phyloP scores from a whole-genome alignment of 2,113 vertebrate genomes.

The Tricholaema leucomelas region DNA sequence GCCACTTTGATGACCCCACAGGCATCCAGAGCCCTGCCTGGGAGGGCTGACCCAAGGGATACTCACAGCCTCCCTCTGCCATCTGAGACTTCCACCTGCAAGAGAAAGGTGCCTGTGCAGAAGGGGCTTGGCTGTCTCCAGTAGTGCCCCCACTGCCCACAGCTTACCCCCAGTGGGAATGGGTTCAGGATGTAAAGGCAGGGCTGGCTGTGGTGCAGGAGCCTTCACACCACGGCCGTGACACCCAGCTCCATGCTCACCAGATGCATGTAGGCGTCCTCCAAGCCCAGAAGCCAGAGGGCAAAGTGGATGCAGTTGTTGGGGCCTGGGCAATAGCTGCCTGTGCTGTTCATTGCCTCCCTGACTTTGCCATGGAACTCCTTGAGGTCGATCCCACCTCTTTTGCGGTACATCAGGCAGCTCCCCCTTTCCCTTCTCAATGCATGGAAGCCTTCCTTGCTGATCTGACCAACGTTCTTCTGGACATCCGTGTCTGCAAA shows the following conservation, averaged over 20 bases:
- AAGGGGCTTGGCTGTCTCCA: neutral
- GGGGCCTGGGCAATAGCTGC: neutral
- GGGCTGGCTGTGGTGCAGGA: neutral
- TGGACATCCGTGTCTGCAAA: fast-evolving
- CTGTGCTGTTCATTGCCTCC: neutral
- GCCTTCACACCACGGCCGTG: neutral
- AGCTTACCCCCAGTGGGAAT: neutral
- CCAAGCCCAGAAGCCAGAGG: neutral
- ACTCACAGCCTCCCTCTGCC: neutral
- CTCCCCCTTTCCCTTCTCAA: neutral
- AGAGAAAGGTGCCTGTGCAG: neutral
- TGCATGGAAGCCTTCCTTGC: neutral
- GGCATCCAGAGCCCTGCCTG: neutral
- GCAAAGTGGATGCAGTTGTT: neutral
- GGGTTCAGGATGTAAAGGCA: neutral
- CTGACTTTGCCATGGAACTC: neutral
- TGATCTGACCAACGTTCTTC: fast-evolving
- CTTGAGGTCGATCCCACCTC: neutral
- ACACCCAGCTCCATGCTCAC: neutral
- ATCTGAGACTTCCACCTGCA: neutral
- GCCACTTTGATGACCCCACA: too few species aligned
- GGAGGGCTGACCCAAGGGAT: neutral
- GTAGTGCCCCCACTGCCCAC: neutral
- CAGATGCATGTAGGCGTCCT: neutral
- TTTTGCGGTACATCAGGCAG: neutral